Evolutionary conservation across 2,888 invertebrate genomes (phyloP), one percentile per base, ranked within the genome.

Genomic region (Morpho helenor): DNA sequence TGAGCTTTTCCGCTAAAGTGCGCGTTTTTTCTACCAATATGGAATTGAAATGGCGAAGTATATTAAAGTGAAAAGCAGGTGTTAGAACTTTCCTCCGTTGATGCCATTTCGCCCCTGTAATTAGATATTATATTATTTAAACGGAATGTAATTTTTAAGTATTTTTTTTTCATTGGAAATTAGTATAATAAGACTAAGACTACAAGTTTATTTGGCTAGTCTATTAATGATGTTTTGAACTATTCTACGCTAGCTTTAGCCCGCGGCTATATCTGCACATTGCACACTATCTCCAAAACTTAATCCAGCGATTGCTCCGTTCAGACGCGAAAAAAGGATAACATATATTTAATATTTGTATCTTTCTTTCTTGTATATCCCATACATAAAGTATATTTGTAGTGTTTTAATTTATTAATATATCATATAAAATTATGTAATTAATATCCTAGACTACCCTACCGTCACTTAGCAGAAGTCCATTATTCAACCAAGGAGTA

Each of bases 61-160:
- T 91, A 66, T 92, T 93, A 61, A 93, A 94, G 70, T 94, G 94
- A 69, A 94, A 94, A 0, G 94, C 92, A 0, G 93, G 92, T 0
- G 94, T 94, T n/a, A 94, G 71, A 60, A 93, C 87, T 74, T 92
- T 93, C 52, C 94, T 78, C n/a, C 94, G 82, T 0, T 79, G 70
- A 48, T 91, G 91, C 94, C 94, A 94, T 76, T 93, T 93, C 16
- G 66, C 51, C 39, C 91, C 92, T 92, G 46, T 55, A 69, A 57
- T 43, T 5, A 31, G 31, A 31, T 5, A 31, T 5, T 31, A 31
- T 31, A 31, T 16, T 31, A 31, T 31, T 31, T 31, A 31, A 31
- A 31, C 31, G 5, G 5, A 31, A 31, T 31, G 31, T 31, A 31
- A 31, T 31, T 16, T 16, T 16, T 16, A 16, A 31, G 3, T 31